phyloP scores from a whole-genome alignment of 2,888 invertebrate genomes.

The Synanthedon tipuliformis region DNA sequence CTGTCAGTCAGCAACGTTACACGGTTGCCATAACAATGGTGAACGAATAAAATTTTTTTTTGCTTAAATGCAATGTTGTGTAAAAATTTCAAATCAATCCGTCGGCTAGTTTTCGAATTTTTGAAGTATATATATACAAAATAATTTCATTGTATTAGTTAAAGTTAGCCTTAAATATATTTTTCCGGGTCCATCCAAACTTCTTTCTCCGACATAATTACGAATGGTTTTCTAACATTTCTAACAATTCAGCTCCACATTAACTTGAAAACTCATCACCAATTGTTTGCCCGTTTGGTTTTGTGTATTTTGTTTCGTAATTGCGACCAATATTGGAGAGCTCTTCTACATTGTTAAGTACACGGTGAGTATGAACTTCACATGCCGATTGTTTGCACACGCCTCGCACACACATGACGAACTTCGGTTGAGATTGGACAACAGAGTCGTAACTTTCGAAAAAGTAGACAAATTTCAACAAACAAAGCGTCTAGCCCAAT shows the following conservation, averaged over 20 bases:
- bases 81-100: too few species aligned
- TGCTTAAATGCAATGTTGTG: too few species aligned
- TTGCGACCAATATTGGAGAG: slow-evolving; percentile 37
- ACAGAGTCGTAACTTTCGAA: not conserved
- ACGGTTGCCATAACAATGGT: too few species aligned
- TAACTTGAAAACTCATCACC: not conserved
- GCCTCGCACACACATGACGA: not conserved
- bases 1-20: too few species aligned
- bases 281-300: slow-evolving; percentile 18
- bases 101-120: too few species aligned
- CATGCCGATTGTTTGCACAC: not conserved
- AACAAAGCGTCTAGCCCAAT: not conserved
- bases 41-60: too few species aligned
- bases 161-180: too few species aligned
- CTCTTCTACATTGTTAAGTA: slow-evolving; percentile 11
- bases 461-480: not conserved
- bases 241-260: not conserved
- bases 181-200: too few species aligned
- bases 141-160: too few species aligned
- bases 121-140: too few species aligned
- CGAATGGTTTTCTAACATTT: too few species aligned
- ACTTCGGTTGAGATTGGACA: not conserved
- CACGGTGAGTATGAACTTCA: not conserved
- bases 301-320: slow-evolving; percentile 38
- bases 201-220: too few species aligned